These are phyloP conservation scores for Drosophila tsacasi DNA, from an alignment of 1,140 invertebrate genomes.

Conservation along the genomic window DNA sequence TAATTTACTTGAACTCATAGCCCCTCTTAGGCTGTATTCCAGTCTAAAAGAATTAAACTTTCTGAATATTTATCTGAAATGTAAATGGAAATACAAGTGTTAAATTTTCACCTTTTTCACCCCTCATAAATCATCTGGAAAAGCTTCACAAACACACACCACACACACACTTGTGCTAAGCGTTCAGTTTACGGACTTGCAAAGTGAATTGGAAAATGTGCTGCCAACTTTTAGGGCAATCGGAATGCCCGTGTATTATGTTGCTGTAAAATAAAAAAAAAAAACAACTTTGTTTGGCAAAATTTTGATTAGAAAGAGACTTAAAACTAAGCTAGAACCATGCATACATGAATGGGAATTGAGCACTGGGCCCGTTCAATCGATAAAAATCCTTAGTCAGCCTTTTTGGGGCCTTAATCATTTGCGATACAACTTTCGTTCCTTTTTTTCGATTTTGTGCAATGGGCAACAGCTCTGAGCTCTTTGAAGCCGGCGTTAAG, in stretches of 20 bases:
- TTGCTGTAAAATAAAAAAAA: constrained; percentile 15
- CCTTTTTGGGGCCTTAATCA: constrained; percentile 55
- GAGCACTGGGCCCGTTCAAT: constrained; percentile 47
- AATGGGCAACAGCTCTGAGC: constrained; percentile 32
- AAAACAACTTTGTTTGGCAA: constrained; percentile 51
- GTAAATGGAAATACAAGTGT: constrained; percentile 10
- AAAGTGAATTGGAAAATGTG: constrained; percentile 50
- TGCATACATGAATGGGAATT: constrained; percentile 47
- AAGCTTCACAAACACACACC: constrained; percentile 3
- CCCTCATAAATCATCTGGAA: constrained; percentile 37
- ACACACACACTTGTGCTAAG: constrained; percentile 8
- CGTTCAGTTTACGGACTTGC: constrained; percentile 40
- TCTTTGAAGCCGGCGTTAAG: constrained; percentile 57
- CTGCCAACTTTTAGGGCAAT: constrained; percentile 26
- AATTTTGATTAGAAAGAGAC: constrained; percentile 69
- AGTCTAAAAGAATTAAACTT: neutral
- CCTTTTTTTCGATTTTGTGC: constrained; percentile 22
- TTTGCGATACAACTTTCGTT: constrained; percentile 41
- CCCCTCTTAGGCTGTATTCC: neutral
- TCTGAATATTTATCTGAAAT: neutral
- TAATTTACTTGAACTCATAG: no score
- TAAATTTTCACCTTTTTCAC: constrained; percentile 11
- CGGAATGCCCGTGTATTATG: constrained; percentile 43
- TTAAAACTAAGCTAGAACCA: constrained; percentile 57
- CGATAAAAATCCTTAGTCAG: constrained; percentile 54